phyloP scores from a whole-genome alignment of 2,113 vertebrate genomes.

The Petrocephalus microphthalmus region DNA sequence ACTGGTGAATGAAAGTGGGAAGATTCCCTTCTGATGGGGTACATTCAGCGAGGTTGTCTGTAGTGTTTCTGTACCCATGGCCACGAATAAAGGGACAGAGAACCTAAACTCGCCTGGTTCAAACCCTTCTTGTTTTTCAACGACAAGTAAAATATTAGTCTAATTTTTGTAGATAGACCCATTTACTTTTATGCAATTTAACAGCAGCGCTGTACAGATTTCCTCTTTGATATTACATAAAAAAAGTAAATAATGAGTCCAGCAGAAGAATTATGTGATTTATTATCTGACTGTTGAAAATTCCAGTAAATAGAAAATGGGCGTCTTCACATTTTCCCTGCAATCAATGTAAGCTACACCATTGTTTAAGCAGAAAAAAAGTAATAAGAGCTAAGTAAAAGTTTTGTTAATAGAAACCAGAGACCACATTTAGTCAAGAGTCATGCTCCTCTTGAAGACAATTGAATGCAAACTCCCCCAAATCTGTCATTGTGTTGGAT shows the following conservation, averaged over 20 bases:
- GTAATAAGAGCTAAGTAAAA: slow-evolving; percentile 31
- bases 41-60: not conserved
- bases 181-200: not conserved
- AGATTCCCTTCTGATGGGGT: not conserved
- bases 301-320: slow-evolving; percentile 24
- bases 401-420: slow-evolving; percentile 45
- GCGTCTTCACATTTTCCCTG: slow-evolving; percentile 21
- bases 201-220: not conserved
- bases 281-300: not conserved
- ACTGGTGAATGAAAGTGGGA: not conserved
- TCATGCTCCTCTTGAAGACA: slow-evolving; percentile 34
- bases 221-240: not conserved
- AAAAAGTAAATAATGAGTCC: slow-evolving; percentile 26
- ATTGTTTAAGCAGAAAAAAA: slow-evolving; percentile 28
- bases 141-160: not conserved
- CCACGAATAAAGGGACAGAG: not conserved
- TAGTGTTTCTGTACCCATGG: not conserved
- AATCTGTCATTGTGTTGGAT: slow-evolving; percentile 42
- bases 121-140: not conserved
- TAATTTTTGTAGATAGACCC: not conserved
- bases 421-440: slow-evolving; percentile 38
- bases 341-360: slow-evolving; percentile 36
- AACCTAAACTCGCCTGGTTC: not conserved
- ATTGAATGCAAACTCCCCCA: slow-evolving; percentile 26
- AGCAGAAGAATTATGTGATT: slow-evolving; percentile 27